These are phyloP conservation scores for Phaedon cochleariae DNA, from an alignment of 2,888 invertebrate genomes.

Conservation along the genomic window DNA sequence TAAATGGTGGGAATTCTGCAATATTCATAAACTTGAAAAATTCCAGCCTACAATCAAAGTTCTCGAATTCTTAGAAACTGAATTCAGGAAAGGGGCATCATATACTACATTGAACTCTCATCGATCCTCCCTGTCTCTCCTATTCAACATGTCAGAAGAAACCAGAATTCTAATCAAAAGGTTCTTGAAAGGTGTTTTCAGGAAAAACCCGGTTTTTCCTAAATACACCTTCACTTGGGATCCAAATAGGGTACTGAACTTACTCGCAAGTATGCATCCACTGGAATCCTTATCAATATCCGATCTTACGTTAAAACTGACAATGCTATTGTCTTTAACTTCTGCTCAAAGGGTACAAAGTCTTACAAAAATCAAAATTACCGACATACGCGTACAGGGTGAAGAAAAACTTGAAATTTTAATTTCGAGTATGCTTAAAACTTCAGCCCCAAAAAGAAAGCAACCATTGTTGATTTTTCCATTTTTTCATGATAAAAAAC, in stretches of 20 bases:
- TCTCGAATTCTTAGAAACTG: conserved; percentile 3
- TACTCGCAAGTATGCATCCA: neutral
- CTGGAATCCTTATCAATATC: neutral
- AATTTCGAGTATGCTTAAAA: too few relatives aligned
- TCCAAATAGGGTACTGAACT: neutral
- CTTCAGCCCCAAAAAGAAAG: too few relatives aligned
- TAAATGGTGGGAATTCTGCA: conserved; percentile 3
- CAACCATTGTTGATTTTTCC: too few relatives aligned
- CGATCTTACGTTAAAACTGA: neutral
- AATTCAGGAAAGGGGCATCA: neutral
- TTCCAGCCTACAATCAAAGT: neutral
- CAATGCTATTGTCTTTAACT: conserved; percentile 3
- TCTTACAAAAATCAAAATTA: conserved; percentile 2
- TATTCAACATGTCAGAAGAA: neutral
- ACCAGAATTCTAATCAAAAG: neutral
- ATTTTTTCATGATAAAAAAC: too few relatives aligned
- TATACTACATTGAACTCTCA: conserved; percentile 1
- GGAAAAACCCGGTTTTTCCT: neutral
- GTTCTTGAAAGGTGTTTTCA: conserved; percentile 1
- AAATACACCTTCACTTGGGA: neutral
- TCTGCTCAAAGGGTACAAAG: conserved; percentile 12
- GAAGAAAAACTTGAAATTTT: neutral
- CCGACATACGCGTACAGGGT: conserved; percentile 3
- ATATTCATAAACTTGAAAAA: neutral
- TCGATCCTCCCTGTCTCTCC: neutral